A percentile compares a stretch with the other conserved stretches of the same genome.
Evolutionary conservation across 2,113 vertebrate genomes (phyloP).

Genomic region (Pluvianellus socialis): DNA sequence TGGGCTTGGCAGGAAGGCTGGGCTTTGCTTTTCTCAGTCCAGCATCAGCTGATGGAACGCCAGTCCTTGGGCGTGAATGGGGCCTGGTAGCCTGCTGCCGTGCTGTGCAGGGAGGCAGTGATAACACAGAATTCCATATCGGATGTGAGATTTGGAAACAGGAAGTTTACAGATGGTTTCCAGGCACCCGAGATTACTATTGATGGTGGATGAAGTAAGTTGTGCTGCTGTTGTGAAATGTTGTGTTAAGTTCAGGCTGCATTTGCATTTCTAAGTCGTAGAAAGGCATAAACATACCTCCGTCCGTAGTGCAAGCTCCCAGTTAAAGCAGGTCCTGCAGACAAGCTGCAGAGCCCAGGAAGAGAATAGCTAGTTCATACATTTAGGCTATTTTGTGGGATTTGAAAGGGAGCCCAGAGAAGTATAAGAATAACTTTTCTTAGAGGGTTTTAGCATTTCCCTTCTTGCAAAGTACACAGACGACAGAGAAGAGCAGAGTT

Average conservation of each 20-base stretch:
- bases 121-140: not conserved
- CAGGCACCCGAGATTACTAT: not conserved
- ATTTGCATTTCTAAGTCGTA: not conserved
- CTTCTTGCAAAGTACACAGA: not conserved
- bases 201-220: not conserved
- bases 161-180: not conserved
- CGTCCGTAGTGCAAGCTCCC: not conserved
- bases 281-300: not conserved
- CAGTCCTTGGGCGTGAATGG: not conserved
- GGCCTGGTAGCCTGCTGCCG: not conserved
- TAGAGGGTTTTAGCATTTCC: not conserved
- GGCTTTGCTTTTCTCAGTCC: constrained; percentile 8
- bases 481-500: not conserved
- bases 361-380: not conserved
- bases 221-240: constrained; percentile 3
- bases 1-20: not conserved
- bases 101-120: not conserved
- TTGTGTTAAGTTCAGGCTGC: not conserved
- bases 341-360: not conserved
- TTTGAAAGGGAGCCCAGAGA: not conserved
- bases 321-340: not conserved
- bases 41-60: constrained; percentile 9
- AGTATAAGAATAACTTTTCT: not conserved
- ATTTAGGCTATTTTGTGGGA: not conserved
- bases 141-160: not conserved